Conservation (phyloP, 2,113 vertebrate species). For the Oryzias celebensis region DNA sequence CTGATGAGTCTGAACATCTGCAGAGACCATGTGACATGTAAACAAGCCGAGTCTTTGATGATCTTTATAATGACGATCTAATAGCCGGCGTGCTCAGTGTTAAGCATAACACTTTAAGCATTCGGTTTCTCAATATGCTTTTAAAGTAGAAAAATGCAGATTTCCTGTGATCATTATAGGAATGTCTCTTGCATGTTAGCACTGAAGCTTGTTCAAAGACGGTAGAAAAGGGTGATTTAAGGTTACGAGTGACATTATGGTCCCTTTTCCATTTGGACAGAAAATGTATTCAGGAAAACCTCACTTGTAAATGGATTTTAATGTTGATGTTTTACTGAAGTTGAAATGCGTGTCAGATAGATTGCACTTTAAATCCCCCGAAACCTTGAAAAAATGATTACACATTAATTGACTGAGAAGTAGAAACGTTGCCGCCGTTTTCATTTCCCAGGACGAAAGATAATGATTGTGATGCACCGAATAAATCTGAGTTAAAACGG, state of each 20-base stretch:
- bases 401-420: slow-evolving; percentile 1
- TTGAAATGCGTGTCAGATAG: background rate
- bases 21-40: background rate
- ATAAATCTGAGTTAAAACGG: too few species aligned
- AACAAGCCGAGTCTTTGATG: slow-evolving; percentile 2
- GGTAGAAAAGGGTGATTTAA: background rate
- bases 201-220: slow-evolving; percentile 15
- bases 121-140: slow-evolving; percentile 53
- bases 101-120: slow-evolving; percentile 64
- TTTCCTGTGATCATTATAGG: background rate
- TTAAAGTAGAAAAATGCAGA: slow-evolving; percentile 4
- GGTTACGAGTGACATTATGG: background rate
- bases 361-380: slow-evolving; percentile 9
- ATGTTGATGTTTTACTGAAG: slow-evolving; percentile 10
- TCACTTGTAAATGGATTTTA: background rate
- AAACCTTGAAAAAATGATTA: slow-evolving; percentile 7
- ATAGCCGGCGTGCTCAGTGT: slow-evolving; percentile 52
- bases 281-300: background rate
- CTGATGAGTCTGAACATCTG: slow-evolving; percentile 1
- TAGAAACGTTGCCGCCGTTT: background rate
- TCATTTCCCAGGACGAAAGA: too few species aligned
- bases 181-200: slow-evolving; percentile 29
- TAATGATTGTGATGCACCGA: too few species aligned
- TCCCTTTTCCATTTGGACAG: background rate
- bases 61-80: slow-evolving; percentile 3